phyloP scores from a whole-genome alignment of 2,113 vertebrate species.

The Hippocampus comes region DNA sequence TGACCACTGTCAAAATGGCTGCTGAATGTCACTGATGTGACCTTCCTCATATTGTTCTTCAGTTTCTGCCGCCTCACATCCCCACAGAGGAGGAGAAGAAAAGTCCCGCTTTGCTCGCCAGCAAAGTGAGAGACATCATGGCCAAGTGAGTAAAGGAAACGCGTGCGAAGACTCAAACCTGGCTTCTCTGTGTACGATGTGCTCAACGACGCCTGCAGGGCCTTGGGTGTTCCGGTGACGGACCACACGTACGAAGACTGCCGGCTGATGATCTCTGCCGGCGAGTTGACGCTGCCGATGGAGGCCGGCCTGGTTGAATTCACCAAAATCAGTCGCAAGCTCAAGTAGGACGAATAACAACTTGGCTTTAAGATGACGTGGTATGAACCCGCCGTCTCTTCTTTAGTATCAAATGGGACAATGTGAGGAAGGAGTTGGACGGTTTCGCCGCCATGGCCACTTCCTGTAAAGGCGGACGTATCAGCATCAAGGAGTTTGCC shows the following conservation, averaged over 20 bases:
- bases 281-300: conserved; percentile 93
- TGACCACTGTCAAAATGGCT: not conserved
- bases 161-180: not conserved
- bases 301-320: conserved; percentile 96
- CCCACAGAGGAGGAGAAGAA: conserved; percentile 87
- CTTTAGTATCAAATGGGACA: conserved; percentile 87
- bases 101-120: conserved; percentile 79
- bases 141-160: conserved; percentile 75
- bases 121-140: conserved; percentile 82
- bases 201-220: conserved; percentile 60
- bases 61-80: conserved; percentile 87
- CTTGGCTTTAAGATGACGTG: not conserved
- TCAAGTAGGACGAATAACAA: conserved; percentile 77
- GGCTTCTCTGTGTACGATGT: not conserved
- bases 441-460: conserved; percentile 84
- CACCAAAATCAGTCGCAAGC: conserved; percentile 94
- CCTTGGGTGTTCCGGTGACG: conserved; percentile 83
- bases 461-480: conserved; percentile 87
- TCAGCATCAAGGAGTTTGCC: conserved; percentile 89
- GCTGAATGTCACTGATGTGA: not conserved
- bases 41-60: conserved; percentile 30
- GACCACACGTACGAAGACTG: conserved; percentile 98
- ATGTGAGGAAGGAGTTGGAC: conserved; percentile 84
- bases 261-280: conserved; percentile 93
- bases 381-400: not conserved